Evolutionary conservation across 2,888 invertebrate genomes (phyloP).

Genomic region (Arrhopalites spinosus): DNA sequence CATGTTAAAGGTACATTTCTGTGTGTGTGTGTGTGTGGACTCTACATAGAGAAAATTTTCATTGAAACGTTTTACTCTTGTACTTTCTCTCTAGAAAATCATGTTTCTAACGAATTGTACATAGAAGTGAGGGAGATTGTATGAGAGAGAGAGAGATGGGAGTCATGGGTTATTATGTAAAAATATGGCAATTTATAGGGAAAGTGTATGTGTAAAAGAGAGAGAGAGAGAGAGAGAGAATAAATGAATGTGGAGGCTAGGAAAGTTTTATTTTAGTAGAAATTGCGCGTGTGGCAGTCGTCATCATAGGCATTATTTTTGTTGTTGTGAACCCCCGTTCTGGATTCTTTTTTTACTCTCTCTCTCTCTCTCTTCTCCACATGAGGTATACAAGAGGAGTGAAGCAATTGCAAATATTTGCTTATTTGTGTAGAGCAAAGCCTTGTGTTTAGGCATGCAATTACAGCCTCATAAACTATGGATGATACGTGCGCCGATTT

Average conservation of each 20-base stretch:
- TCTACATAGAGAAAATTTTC: too few relatives aligned
- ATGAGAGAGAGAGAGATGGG: conserved; percentile 8
- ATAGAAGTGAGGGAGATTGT: too few relatives aligned
- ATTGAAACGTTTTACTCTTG: too few relatives aligned
- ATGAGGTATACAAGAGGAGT: not conserved
- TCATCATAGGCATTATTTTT: not conserved
- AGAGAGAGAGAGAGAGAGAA: too few relatives aligned
- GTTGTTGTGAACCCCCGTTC: not conserved
- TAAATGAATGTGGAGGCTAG: not conserved
- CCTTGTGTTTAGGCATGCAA: conserved; percentile 1
- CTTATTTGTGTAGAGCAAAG: not conserved
- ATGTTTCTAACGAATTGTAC: too few relatives aligned
- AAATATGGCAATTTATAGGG: too few relatives aligned
- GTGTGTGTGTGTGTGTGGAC: not conserved
- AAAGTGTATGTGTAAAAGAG: too few relatives aligned
- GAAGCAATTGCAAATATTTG: conserved; percentile 16
- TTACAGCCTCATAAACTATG: conserved; percentile 11
- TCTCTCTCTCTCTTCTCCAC: not conserved
- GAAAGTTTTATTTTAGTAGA: not conserved
- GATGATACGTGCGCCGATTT: conserved; percentile 1
- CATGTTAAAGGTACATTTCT: not conserved
- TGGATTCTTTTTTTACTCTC: not conserved
- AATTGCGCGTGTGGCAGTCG: not conserved
- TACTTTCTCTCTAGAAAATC: too few relatives aligned
- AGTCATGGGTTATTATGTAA: too few relatives aligned